A percentile compares a stretch with the other conserved stretches of the same genome.
Evolutionary conservation across 2,888 invertebrate genomes (phyloP).

Genomic region (Halictus ligatus): DNA sequence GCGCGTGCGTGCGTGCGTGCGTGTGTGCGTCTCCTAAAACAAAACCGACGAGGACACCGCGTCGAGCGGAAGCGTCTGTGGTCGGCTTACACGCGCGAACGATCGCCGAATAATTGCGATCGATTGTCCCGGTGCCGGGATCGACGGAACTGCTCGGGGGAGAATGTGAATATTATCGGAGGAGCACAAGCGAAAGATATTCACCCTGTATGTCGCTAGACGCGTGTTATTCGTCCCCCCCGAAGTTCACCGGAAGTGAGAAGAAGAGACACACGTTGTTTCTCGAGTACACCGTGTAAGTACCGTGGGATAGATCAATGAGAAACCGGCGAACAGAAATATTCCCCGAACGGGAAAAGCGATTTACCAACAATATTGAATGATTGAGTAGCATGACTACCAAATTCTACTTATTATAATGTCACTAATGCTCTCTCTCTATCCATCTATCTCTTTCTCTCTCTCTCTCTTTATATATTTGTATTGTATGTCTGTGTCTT

Average conservation of each 20-base stretch:
- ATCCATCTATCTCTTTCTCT: constrained; percentile 8
- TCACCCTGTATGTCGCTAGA: neutral
- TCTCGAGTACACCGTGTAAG: constrained; percentile 7
- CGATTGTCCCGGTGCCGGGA: neutral
- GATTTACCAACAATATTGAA: neutral
- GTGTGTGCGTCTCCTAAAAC: constrained; percentile 6
- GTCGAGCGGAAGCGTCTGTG: constrained; percentile 35
- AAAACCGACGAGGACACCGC: constrained; percentile 21
- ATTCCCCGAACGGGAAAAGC: neutral
- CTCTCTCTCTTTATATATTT: constrained; percentile 7
- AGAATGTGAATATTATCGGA: neutral
- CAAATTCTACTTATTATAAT: neutral
- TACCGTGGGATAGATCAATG: neutral
- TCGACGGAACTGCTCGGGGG: neutral
- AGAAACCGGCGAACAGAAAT: neutral
- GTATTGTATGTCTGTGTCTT: neutral
- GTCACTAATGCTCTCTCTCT: constrained; percentile 37
- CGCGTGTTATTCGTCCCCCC: neutral
- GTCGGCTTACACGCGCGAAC: neutral
- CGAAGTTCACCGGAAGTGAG: neutral
- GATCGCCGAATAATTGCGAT: neutral
- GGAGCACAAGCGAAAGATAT: constrained; percentile 1
- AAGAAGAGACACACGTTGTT: neutral
- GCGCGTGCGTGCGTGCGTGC: neutral
- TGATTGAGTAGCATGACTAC: constrained; percentile 10